These are phyloP conservation scores for Phylloscopus trochiloides DNA, from an alignment of 2,113 vertebrate genomes.

Conservation along the genomic window DNA sequence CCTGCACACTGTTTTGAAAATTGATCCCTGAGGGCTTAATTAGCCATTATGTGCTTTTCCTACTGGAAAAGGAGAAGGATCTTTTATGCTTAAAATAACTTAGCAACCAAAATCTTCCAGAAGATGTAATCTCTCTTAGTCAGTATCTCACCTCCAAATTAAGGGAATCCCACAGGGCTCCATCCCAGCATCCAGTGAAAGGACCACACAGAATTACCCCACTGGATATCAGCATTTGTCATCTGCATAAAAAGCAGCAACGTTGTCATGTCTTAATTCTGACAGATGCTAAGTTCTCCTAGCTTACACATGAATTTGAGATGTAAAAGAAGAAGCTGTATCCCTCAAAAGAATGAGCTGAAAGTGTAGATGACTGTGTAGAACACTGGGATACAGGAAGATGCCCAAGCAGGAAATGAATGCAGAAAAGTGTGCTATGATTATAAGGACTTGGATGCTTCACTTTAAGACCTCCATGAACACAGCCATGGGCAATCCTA, in stretches of 20 bases:
- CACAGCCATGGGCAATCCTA: not conserved
- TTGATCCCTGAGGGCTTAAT: conserved; percentile 68
- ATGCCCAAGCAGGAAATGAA: not conserved
- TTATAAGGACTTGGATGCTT: not conserved
- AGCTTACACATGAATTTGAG: not conserved
- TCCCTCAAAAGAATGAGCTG: not conserved
- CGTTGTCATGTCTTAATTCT: not conserved
- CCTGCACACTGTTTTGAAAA: conserved; percentile 57
- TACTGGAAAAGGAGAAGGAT: conserved; percentile 17
- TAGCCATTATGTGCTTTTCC: conserved; percentile 50
- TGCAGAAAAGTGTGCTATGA: not conserved
- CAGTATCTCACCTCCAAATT: not conserved
- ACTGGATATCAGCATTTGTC: not conserved
- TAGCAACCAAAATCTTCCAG: conserved; percentile 34
- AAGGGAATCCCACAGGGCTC: not conserved
- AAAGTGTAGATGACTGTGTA: not conserved
- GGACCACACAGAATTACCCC: not conserved
- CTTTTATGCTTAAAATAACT: conserved; percentile 46
- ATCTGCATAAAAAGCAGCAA: not conserved
- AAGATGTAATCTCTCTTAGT: conserved; percentile 35
- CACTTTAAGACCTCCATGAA: not conserved
- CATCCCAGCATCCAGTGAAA: not conserved
- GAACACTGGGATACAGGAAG: not conserved
- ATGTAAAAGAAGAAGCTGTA: not conserved
- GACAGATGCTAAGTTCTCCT: not conserved